Base-by-base conservation (phyloP, 1,140 invertebrate species). In the Drosophila jambulina region DNA sequence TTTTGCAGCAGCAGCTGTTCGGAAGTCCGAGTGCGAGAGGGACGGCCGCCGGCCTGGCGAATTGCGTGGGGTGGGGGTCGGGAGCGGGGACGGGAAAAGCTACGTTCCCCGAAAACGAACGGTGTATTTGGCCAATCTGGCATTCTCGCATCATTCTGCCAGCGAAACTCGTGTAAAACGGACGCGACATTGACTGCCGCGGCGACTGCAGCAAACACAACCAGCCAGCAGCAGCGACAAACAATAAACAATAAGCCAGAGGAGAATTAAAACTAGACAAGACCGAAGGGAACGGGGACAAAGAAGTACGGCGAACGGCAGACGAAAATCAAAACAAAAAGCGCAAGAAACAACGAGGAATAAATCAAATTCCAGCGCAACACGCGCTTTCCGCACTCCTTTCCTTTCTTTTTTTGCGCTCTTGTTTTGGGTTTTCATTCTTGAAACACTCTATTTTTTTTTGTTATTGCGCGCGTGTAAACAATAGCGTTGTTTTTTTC, bases 331-430 rank as follows among this genome's bases (percentile, higher is more conserved):
- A 67, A 59, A 67, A 67, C 54, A 68, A 61, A 60, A 42, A 61
- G 43, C 40, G 40, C 59, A 58, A 46, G 32, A 56, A 54, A 59
- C 21, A 2, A 34, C 12, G 19, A 49, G 40, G 49, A 61, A 61
- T 17, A 23, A 61, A 61, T 25, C 13, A 61, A 61, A 25, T 58
- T 58, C 36, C 29, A 62, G 45, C 59, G 45, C 58, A 49, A 49
- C 59, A 76, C 58, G 74, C 74, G 54, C 38, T 61, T 75, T 65
- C 74, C 23, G 54, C 63, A 72, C 38, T 56, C 29, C 56, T 67
- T 68, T 60, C 34, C 27, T 25, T 40, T 29, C 48, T 32, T 23
- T 23, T 49, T 62, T 48, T 62, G 61, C 53, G 53, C 53, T 56
- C 53, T 38, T 56, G 34, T 56, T 56, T 38, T 56, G 53, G 15